These are phyloP conservation scores for Lophius americanus DNA, from an alignment of 2,797 vertebrate genomes.

Conservation along the genomic window DNA sequence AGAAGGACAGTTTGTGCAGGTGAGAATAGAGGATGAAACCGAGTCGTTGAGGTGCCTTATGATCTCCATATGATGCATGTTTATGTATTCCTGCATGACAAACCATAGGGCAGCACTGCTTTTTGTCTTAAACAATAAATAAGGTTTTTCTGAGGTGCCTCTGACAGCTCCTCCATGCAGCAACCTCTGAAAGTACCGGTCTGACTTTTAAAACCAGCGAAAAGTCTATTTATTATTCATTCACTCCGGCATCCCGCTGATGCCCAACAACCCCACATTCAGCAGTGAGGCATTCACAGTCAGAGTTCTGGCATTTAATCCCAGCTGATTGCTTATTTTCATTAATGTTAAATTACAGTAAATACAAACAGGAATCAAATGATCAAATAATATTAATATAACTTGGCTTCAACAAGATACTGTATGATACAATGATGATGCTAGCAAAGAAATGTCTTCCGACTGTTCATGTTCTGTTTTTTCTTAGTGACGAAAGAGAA, in stretches of 20 bases:
- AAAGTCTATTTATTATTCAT: conserved; percentile 67
- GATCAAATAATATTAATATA: conserved; percentile 14
- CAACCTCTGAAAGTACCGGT: conserved; percentile 41
- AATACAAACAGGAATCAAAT: conserved; percentile 16
- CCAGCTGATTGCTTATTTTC: conserved; percentile 50
- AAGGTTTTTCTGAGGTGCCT: conserved; percentile 22
- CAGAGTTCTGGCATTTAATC: conserved; percentile 39
- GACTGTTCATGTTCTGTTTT: conserved; percentile 16
- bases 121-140: conserved; percentile 34
- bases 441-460: conserved; percentile 26
- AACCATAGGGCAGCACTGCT: conserved; percentile 6
- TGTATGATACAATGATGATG: not conserved
- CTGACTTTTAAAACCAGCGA: conserved; percentile 64
- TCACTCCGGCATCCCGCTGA: conserved; percentile 40
- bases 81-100: conserved; percentile 20
- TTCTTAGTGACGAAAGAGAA: conserved; percentile 32
- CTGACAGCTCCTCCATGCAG: conserved; percentile 17
- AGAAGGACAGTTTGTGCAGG: conserved; percentile 32
- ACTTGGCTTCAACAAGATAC: conserved; percentile 4
- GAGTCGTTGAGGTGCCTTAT: not conserved
- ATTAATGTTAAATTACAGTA: conserved; percentile 36
- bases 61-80: conserved; percentile 11
- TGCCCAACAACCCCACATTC: conserved; percentile 43
- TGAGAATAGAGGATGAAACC: conserved; percentile 11
- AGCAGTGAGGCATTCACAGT: conserved; percentile 63